These are phyloP conservation scores for Oreochromis aureus DNA, from an alignment of 2,113 vertebrate genomes.

Conservation along the genomic window DNA sequence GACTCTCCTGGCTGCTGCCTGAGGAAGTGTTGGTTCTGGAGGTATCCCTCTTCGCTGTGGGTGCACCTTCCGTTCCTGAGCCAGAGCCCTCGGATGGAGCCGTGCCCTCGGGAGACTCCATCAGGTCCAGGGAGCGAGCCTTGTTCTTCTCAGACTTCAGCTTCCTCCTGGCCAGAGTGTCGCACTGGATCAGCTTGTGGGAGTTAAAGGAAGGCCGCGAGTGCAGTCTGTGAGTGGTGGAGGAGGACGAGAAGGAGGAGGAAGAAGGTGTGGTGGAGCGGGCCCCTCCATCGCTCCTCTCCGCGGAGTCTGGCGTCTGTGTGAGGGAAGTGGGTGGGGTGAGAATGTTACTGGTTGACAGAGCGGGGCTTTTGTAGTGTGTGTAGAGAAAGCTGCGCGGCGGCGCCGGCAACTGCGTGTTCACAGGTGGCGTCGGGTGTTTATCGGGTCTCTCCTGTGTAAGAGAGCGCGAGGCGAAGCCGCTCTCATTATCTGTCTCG, in stretches of 20 bases:
- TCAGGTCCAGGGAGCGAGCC: constrained; percentile 58
- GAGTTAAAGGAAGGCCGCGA: constrained; percentile 84
- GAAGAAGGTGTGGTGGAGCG: constrained; percentile 70
- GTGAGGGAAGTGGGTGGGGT: constrained; percentile 4
- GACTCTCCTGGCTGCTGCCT: constrained; percentile 66
- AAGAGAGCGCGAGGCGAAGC: constrained; percentile 74
- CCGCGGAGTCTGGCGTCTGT: constrained; percentile 21
- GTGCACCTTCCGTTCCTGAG: background rate
- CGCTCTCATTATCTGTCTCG: constrained; percentile 90
- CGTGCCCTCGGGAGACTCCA: constrained; percentile 12
- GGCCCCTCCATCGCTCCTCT: constrained; percentile 52
- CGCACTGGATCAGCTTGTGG: constrained; percentile 88
- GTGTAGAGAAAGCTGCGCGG: constrained; percentile 72
- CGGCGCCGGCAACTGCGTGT: background rate
- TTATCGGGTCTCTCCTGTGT: constrained; percentile 74
- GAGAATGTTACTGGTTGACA: background rate
- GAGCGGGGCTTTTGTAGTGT: constrained; percentile 40
- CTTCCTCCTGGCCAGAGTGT: constrained; percentile 86
- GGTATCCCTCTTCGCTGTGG: constrained; percentile 5
- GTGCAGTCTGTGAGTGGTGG: constrained; percentile 51
- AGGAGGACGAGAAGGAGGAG: constrained; percentile 70
- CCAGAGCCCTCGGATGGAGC: background rate
- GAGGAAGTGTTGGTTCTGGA: constrained; percentile 66
- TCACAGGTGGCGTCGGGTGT: background rate
- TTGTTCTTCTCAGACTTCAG: constrained; percentile 72